A percentile compares a stretch with the other conserved stretches of the same genome.
These are phyloP conservation scores for Ennomos fuscantarius DNA, from an alignment of 2,888 invertebrate genomes.

Conservation along the genomic window DNA sequence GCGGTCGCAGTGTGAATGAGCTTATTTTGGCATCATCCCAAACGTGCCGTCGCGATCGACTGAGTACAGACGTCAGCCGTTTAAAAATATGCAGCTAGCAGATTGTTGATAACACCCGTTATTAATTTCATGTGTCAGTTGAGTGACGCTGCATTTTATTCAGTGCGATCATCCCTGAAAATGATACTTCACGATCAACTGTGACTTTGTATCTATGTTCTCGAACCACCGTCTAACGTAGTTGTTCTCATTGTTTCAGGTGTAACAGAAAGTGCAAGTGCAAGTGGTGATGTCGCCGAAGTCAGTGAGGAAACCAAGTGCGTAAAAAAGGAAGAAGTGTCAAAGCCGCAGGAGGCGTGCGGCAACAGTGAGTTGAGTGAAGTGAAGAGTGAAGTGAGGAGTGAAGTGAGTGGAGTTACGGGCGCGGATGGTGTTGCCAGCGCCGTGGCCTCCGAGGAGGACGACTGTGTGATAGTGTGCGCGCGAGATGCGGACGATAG, in stretches of 20 bases:
- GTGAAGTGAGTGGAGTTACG: constrained; percentile 75
- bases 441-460: constrained; percentile 86
- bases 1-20: constrained; percentile 79
- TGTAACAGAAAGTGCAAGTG: constrained; percentile 74
- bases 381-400: constrained; percentile 71
- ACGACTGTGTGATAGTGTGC: constrained; percentile 88
- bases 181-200: neutral
- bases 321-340: constrained; percentile 73
- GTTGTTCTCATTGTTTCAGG: constrained; percentile 70
- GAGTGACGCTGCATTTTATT: constrained; percentile 25
- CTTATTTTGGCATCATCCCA: constrained; percentile 73
- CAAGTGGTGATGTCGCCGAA: constrained; percentile 74
- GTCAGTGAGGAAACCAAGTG: constrained; percentile 78
- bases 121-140: constrained; percentile 37
- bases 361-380: constrained; percentile 59
- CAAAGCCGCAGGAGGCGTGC: constrained; percentile 52
- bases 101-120: constrained; percentile 49
- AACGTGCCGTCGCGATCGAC: constrained; percentile 61
- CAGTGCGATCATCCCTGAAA: constrained; percentile 17
- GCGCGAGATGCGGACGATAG: constrained; percentile 84
- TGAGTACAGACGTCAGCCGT: constrained; percentile 63
- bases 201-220: constrained; percentile 1
- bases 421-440: constrained; percentile 81
- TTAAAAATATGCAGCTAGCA: constrained; percentile 61
- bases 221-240: constrained; percentile 7